phyloP scores from a whole-genome alignment of 2,888 invertebrate species.

The Heterodera filipjevi region DNA sequence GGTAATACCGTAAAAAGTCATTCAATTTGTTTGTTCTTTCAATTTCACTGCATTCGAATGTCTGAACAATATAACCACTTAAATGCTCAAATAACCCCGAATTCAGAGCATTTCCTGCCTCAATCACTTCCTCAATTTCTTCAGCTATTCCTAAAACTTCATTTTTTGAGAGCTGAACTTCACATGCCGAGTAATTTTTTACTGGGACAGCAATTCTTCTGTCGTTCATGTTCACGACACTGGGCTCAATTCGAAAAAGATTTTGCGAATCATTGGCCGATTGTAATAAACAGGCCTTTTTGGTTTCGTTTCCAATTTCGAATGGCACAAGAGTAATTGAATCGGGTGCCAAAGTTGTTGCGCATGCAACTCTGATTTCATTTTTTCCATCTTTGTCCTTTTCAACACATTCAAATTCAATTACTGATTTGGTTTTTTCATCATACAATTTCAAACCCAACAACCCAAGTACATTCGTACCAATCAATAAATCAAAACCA shows the following conservation, averaged over 20 bases:
- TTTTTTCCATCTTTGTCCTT: background rate
- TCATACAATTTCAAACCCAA: slow-evolving; percentile 22
- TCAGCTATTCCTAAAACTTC: slow-evolving; percentile 1
- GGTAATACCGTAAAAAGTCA: too few relatives aligned
- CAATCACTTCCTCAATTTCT: background rate
- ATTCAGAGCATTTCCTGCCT: background rate
- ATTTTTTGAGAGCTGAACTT: background rate
- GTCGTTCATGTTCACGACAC: background rate
- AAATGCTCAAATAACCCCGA: too few relatives aligned
- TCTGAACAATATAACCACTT: too few relatives aligned
- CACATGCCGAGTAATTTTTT: background rate
- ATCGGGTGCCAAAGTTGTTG: background rate
- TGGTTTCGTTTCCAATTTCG: background rate
- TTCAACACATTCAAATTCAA: slow-evolving; percentile 9
- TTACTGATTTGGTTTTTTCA: background rate
- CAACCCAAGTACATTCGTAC: slow-evolving; percentile 3
- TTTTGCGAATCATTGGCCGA: background rate
- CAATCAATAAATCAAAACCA: background rate
- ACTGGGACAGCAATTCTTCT: background rate
- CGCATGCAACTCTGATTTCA: slow-evolving; percentile 3
- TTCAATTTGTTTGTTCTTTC: too few relatives aligned
- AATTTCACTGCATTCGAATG: too few relatives aligned
- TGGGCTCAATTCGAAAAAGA: background rate
- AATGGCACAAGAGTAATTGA: background rate
- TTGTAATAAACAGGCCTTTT: background rate